A percentile compares a stretch with the other conserved stretches of the same genome.
Conservation (phyloP, 2,888 invertebrate genomes). For the Molorchus minor region DNA sequence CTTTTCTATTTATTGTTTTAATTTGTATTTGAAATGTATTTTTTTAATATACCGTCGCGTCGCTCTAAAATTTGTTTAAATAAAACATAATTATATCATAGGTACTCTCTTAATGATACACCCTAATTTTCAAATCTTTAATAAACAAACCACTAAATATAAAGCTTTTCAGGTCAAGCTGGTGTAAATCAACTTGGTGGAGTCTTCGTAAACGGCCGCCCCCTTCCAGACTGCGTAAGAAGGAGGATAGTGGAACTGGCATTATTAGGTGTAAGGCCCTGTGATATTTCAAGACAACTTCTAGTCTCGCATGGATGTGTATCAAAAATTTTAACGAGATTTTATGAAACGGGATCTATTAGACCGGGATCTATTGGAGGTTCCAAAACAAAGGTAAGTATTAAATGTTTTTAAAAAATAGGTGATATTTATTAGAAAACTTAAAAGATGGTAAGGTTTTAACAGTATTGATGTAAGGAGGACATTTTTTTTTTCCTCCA, state of each 20-base stretch:
- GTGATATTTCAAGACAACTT: slow-evolving; percentile 95
- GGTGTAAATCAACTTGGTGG: slow-evolving; percentile 98
- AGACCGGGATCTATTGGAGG: slow-evolving; percentile 95
- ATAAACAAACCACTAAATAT: neutral
- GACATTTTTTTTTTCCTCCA: too few species aligned
- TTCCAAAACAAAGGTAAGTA: slow-evolving; percentile 93
- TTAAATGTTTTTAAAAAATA: too few species aligned
- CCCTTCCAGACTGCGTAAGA: slow-evolving; percentile 92
- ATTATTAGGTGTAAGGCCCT: slow-evolving; percentile 92
- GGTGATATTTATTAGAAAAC: too few species aligned
- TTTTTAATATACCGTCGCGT: too few species aligned
- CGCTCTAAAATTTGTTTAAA: too few species aligned
- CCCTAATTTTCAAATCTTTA: neutral
- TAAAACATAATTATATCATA: too few species aligned
- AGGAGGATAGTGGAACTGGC: slow-evolving; percentile 94
- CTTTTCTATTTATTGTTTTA: too few species aligned
- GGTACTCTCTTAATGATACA: neutral
- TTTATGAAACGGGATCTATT: slow-evolving; percentile 97
- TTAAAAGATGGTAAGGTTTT: too few species aligned
- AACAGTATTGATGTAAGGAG: too few species aligned
- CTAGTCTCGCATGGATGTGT: slow-evolving; percentile 97
- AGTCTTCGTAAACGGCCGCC: slow-evolving; percentile 97
- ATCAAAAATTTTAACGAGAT: slow-evolving; percentile 94
- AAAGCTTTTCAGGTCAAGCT: slow-evolving; percentile 80
- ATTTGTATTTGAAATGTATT: too few species aligned